Percentiles rank a stretch among this genome's conserved stretches.
Conservation (phyloP, 1,140 invertebrate genomes). For the Tetramorium parvispinum region DNA sequence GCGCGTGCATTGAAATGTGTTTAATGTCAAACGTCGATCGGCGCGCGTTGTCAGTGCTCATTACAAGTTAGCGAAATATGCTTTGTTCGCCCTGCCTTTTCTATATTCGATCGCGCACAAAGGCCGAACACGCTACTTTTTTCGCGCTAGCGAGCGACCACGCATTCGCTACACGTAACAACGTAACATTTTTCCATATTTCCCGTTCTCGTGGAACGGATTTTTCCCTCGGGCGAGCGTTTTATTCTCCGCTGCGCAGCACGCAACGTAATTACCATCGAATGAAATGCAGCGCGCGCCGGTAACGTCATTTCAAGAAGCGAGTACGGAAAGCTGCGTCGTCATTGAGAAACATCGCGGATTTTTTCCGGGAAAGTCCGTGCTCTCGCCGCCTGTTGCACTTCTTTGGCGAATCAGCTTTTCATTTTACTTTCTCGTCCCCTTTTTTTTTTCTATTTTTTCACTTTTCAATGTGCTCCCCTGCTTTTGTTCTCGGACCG, state of each 20-base stretch:
- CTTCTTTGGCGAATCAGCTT: conserved; percentile 43
- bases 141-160: conserved; percentile 23
- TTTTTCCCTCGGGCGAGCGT: conserved; percentile 46
- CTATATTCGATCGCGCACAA: conserved; percentile 37
- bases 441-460: not conserved
- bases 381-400: conserved; percentile 48
- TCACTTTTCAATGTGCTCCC: conserved; percentile 15
- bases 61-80: conserved; percentile 32
- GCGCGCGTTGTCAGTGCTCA: conserved; percentile 36
- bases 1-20: conserved; percentile 1
- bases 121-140: conserved; percentile 24
- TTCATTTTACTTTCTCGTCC: not conserved
- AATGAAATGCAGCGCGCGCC: conserved; percentile 55
- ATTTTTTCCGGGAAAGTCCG: conserved; percentile 45
- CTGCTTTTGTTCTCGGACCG: conserved; percentile 63
- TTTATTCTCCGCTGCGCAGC: conserved; percentile 52
- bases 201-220: conserved; percentile 44
- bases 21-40: conserved; percentile 26
- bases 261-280: conserved; percentile 58
- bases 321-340: conserved; percentile 41
- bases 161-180: conserved; percentile 37
- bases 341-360: conserved; percentile 53
- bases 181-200: conserved; percentile 59
- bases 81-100: conserved; percentile 12
- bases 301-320: conserved; percentile 54